Percentiles rank a stretch among this genome's conserved stretches.
These are phyloP conservation scores for Coelinius sp. DNA, from an alignment of 2,888 invertebrate genomes.

Conservation along the genomic window DNA sequence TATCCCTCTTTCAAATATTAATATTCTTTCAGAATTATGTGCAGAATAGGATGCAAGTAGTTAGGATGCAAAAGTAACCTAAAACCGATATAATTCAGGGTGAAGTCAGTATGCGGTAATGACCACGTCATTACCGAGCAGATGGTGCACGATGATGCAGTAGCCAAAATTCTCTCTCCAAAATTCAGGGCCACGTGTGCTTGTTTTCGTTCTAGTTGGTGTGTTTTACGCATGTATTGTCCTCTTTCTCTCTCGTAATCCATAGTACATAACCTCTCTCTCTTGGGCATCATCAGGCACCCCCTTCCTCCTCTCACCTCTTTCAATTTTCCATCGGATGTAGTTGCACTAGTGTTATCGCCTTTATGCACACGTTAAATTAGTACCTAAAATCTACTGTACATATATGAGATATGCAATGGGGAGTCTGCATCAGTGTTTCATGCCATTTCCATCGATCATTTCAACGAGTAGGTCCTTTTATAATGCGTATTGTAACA, in stretches of 20 bases:
- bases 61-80: slow-evolving; percentile 11
- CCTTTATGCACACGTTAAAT: slow-evolving; percentile 49
- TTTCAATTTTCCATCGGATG: slow-evolving; percentile 8
- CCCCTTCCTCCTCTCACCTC: slow-evolving; percentile 2
- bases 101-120: slow-evolving; percentile 67
- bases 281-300: background rate
- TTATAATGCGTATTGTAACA: slow-evolving; percentile 17
- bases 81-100: slow-evolving; percentile 61
- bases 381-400: slow-evolving; percentile 38
- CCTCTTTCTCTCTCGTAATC: slow-evolving; percentile 17
- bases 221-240: slow-evolving; percentile 50
- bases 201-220: slow-evolving; percentile 56
- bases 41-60: too few relatives aligned
- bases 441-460: slow-evolving; percentile 7
- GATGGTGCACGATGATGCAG: slow-evolving; percentile 70
- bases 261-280: background rate
- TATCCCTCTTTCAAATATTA: background rate
- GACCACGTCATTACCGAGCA: slow-evolving; percentile 67
- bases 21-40: background rate
- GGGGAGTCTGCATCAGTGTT: slow-evolving; percentile 4
- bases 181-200: slow-evolving; percentile 59
- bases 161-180: slow-evolving; percentile 53
- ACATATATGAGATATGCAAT: slow-evolving; percentile 38
- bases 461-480: slow-evolving; percentile 6
- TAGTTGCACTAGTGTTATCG: slow-evolving; percentile 19